phyloP scores from a whole-genome alignment of 2,888 invertebrate species.

The Linnaemya tessellans region DNA sequence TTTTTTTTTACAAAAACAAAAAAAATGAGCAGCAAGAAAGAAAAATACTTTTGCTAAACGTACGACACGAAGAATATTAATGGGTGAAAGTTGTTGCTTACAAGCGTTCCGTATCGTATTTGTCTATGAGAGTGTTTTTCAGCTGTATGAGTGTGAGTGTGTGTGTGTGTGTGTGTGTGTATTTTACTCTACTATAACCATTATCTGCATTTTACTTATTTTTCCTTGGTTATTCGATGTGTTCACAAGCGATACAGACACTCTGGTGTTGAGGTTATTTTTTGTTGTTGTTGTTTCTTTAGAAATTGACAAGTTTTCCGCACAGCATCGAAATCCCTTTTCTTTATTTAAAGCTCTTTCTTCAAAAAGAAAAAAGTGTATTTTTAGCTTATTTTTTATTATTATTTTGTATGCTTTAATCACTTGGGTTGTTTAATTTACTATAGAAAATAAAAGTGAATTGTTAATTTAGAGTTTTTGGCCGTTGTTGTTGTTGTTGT shows the following conservation, averaged over 20 bases:
- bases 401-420: conserved; percentile 53
- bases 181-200: conserved; percentile 37
- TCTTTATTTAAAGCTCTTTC: conserved; percentile 51
- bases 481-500: neutral
- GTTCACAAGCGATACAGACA: conserved; percentile 30
- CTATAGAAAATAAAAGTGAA: conserved; percentile 77
- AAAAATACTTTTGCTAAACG: conserved; percentile 64
- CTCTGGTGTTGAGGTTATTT: neutral
- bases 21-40: conserved; percentile 38
- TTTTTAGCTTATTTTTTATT: conserved; percentile 40
- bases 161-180: conserved; percentile 16
- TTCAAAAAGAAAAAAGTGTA: conserved; percentile 10
- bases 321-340: conserved; percentile 44
- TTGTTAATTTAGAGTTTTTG: conserved; percentile 69
- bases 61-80: conserved; percentile 81
- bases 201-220: conserved; percentile 30
- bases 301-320: neutral
- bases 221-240: conserved; percentile 20
- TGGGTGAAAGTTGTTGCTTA: conserved; percentile 81
- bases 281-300: conserved; percentile 13
- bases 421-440: conserved; percentile 61
- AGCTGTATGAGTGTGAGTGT: neutral
- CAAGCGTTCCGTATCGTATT: conserved; percentile 54
- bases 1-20: conserved; percentile 24
- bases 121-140: neutral